Evolutionary conservation across 2,888 invertebrate genomes (phyloP).

Genomic region (Orchesellides sinensis): DNA sequence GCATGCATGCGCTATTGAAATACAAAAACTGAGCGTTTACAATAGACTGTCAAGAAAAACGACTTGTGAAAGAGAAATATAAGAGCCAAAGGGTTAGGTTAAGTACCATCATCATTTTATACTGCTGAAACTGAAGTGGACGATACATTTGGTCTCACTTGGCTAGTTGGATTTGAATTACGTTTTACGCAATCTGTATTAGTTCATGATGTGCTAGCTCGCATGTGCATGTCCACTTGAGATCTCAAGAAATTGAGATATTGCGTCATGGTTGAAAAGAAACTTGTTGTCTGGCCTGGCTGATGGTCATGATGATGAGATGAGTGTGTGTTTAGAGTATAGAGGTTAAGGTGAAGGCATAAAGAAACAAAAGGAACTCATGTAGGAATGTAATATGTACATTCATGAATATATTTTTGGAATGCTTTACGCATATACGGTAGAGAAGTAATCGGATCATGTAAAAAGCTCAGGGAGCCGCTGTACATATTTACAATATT

Average conservation of each 20-base stretch:
- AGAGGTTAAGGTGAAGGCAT: constrained; percentile 23
- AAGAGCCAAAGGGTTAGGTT: constrained; percentile 28
- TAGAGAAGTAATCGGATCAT: no score
- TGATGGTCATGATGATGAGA: not conserved
- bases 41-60: constrained; percentile 5
- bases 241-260: constrained; percentile 32
- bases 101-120: constrained; percentile 18
- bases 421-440: no score
- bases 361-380: not conserved
- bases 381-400: no score
- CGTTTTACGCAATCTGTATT: not conserved
- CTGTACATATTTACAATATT: constrained; percentile 12
- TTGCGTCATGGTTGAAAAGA: constrained; percentile 42
- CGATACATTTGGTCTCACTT: not conserved
- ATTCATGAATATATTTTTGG: no score
- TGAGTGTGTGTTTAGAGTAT: not conserved
- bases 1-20: not conserved
- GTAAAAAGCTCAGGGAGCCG: no score
- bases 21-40: not conserved
- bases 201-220: constrained; percentile 13
- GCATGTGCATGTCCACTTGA: constrained; percentile 7
- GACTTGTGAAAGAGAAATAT: not conserved
- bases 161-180: not conserved
- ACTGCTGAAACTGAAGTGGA: not conserved
- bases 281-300: constrained; percentile 2